Evolutionary conservation across 2,888 invertebrate species (phyloP), one percentile per base, ranked within the genome.

Genomic region (Lochmaea crataegi): DNA sequence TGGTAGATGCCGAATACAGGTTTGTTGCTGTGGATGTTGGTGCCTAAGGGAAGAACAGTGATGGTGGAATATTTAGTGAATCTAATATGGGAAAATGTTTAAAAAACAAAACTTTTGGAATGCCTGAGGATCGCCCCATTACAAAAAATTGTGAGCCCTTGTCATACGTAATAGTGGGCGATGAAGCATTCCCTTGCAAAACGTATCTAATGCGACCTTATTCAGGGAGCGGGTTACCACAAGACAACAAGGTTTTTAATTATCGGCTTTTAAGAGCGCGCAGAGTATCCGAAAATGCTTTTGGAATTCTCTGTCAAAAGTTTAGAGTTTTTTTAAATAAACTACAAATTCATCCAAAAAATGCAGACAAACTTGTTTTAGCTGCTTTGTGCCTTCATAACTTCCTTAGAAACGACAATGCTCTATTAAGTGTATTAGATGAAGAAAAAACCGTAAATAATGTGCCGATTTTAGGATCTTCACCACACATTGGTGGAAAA

Each of bases 1-100:
- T 80, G n/a, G 80, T 81, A 58, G 80, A 82, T 73, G 78, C 80
- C 6, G 51, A 82, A 58, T 83, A 80, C 67, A 82, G 73, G 51
- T 83, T 82, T 76, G 73, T 80, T 72, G 69, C 74, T 60, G 79
- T 82, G 14, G 82, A 84, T 81, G 26, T 26, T 26, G 26, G 26
- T 26, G 26, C 26, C 26, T 2, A 26, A 4, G 26, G 26, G 26
- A 26, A 76, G 72, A 80, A 79, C 56, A 81, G 81, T 68, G 83
- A 83, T 74, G 80, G 80, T 42, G 80, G 80, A 38, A 80, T 83
- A 61, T 82, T 82, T 72, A 66, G 65, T 38, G 60, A 71, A 61
- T 80, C 79, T 42, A 76, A 72, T 32, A 67, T 82, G 65, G 81
- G 79, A 67, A 79, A 73, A 75, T 63, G 32, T 58, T 63, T 77